Base-by-base conservation (phyloP, 1,140 invertebrate genomes). In the Drosophila ogumai region DNA sequence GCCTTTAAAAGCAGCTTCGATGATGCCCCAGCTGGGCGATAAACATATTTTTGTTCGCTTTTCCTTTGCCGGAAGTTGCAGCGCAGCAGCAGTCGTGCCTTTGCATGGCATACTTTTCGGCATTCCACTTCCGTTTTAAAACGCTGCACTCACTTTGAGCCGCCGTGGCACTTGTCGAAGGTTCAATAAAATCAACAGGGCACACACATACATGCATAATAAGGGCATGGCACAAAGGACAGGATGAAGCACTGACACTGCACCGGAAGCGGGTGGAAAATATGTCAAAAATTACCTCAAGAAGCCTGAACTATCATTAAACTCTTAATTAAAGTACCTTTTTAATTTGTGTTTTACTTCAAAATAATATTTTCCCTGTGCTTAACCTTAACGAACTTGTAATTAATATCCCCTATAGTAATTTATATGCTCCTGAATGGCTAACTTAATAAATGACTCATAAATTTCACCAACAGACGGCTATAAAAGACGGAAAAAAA, bases 121-220 rank as follows among this genome's bases (percentile, higher is more conserved):
- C 80, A 77, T 82, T 61, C 81, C 69, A 80, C 75, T 77, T 54
- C 73, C 77, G 52, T 73, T 67, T 61, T 55, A 55, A 69, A 69
- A 66, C 52, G 40, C 17, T n/a, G 59, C 44, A 71, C 56, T 64
- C 81, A 66, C 81, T 84, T 84, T 84, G 81, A 73, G 69, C 69
- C 69, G 38, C 31, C 36, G 63, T 32, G 66, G 80, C 77, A 81
- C 68, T 84, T 80, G 80, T 67, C 72, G 80, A 77, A 52, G 61
- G 76, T 90, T 90, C 84, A 87, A 87, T 90, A 79, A 77, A 84
- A 87, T 88, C 85, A 78, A 77, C 73, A 88, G 57, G 63, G 63
- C 59, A n/a, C 61, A 34, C 34, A 22, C 58, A 32, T 34, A 60
- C 40, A 32, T 34, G 57, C 40, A 28, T 60, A 54, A 58, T 61